Conservation (phyloP, 1,140 invertebrate genomes). For the Drosophila burlai region DNA sequence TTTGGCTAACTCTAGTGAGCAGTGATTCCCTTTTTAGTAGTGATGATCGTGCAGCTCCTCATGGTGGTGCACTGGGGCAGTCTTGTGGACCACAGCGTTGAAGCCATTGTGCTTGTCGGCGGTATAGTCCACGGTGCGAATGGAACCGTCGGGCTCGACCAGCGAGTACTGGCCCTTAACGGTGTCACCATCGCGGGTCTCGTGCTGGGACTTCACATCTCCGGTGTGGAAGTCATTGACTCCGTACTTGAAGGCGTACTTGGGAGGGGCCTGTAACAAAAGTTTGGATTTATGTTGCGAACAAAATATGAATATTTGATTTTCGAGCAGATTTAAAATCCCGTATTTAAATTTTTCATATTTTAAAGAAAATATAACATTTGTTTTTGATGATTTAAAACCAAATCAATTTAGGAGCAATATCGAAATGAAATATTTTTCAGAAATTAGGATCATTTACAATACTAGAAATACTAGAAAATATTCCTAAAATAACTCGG, state of each 20-base stretch:
- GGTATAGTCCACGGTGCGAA: constrained; percentile 86
- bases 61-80: constrained; percentile 86
- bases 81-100: constrained; percentile 89
- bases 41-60: constrained; percentile 78
- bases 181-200: constrained; percentile 86
- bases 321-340: too few species aligned
- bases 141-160: constrained; percentile 87
- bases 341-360: neutral
- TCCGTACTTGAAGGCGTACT: constrained; percentile 86
- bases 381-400: neutral
- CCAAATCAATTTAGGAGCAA: neutral
- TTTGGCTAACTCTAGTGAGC: constrained; percentile 78
- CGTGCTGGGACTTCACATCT: constrained; percentile 86
- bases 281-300: neutral
- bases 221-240: constrained; percentile 87
- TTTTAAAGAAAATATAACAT: too few species aligned
- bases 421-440: neutral
- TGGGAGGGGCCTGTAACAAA: constrained; percentile 83
- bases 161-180: constrained; percentile 86
- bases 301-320: neutral
- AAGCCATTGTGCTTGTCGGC: constrained; percentile 86
- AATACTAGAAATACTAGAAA: too few species aligned
- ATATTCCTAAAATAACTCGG: too few species aligned
- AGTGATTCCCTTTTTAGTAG: constrained; percentile 33
- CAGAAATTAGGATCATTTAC: too few species aligned